These are phyloP conservation scores for Coleophora deauratella DNA, from an alignment of 2,888 invertebrate genomes.

Conservation along the genomic window DNA sequence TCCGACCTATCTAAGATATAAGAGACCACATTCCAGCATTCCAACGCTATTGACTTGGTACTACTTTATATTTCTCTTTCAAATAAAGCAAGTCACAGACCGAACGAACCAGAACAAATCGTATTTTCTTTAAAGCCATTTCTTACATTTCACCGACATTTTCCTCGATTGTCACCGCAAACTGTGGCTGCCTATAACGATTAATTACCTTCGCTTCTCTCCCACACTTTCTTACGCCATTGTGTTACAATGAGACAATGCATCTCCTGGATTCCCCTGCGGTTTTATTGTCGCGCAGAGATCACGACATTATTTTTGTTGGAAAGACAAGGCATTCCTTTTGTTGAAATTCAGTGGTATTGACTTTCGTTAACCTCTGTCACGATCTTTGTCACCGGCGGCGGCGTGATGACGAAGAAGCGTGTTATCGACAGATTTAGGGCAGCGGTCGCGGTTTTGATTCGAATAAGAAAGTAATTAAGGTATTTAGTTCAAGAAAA, in stretches of 20 bases:
- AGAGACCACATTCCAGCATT: too few species aligned
- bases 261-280: slow-evolving; percentile 40
- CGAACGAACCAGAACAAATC: too few species aligned
- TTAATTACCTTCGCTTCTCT: slow-evolving; percentile 18
- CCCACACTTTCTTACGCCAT: slow-evolving; percentile 69
- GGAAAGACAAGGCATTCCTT: slow-evolving; percentile 18
- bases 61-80: too few species aligned
- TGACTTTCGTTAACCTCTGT: slow-evolving; percentile 23
- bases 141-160: slow-evolving; percentile 26
- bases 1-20: too few species aligned
- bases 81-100: too few species aligned
- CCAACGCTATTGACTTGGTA: too few species aligned
- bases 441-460: not conserved
- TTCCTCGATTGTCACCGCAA: slow-evolving; percentile 27
- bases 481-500: too few species aligned
- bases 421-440: not conserved
- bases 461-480: not conserved
- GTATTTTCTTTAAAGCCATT: not conserved
- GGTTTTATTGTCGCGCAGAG: slow-evolving; percentile 36
- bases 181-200: slow-evolving; percentile 11
- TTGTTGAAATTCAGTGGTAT: slow-evolving; percentile 15
- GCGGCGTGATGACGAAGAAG: not conserved
- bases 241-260: slow-evolving; percentile 57
- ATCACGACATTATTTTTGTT: slow-evolving; percentile 22
- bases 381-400: slow-evolving; percentile 16